Evolutionary conservation across 2,113 vertebrate species (phyloP).

Genomic region (Sander vitreus): DNA sequence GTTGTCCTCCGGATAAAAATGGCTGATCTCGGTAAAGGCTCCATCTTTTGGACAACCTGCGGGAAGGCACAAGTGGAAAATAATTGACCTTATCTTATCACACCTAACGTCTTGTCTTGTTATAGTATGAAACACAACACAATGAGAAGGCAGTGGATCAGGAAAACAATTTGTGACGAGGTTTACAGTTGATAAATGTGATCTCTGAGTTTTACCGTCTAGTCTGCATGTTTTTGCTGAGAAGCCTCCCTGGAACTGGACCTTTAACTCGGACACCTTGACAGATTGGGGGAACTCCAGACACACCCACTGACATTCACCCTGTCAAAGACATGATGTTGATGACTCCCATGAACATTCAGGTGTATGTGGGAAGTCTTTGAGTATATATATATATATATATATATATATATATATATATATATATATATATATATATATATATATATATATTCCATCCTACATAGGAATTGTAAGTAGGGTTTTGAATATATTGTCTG

Average conservation of each 20-base stretch:
- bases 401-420: no score
- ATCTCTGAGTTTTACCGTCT: slow-evolving; percentile 84
- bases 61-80: slow-evolving; percentile 19
- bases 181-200: not conserved
- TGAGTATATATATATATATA: no score
- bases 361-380: not conserved
- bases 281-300: slow-evolving; percentile 90
- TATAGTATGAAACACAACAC: not conserved
- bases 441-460: no score
- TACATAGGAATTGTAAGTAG: not conserved
- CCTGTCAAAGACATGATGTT: slow-evolving; percentile 78
- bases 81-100: not conserved
- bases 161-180: not conserved
- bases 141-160: not conserved
- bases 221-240: slow-evolving; percentile 88
- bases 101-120: not conserved
- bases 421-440: no score
- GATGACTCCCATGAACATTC: not conserved
- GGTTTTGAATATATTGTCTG: not conserved
- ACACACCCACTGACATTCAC: slow-evolving; percentile 91
- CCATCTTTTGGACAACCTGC: slow-evolving; percentile 85
- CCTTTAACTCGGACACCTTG: slow-evolving; percentile 83
- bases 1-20: slow-evolving; percentile 92
- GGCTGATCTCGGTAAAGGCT: slow-evolving; percentile 76
- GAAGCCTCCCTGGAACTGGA: slow-evolving; percentile 98